Evolutionary conservation across 1,140 invertebrate genomes (phyloP), one percentile per base, ranked within the genome.

Genomic region (Melipona quadrifasciata): DNA sequence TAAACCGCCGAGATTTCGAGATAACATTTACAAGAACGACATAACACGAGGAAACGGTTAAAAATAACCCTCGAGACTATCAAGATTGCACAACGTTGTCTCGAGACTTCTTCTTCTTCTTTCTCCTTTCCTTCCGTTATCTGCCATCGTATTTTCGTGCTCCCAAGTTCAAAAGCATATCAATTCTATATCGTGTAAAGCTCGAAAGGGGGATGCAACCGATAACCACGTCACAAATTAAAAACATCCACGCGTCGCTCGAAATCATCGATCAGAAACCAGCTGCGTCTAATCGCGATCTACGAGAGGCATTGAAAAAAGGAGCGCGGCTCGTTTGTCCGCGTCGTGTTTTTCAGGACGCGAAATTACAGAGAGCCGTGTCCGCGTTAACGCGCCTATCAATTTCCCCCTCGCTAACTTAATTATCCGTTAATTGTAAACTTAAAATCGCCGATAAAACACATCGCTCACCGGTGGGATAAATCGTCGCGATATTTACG

Each of bases 351-450:
- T 51, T 51, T 65, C 75, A 16, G 39, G 8, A 47, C 39, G 47
- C 47, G n/a, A 68, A 79, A 79, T 80, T 80, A 71, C 67, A 55
- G 34, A 31, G 31, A 39, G 71, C 24, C 53, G 51, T 58, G 64
- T 51, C 34, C 51, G 31, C n/a, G 47, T 68, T 68, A 70, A 79
- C 64, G 65, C 51, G 65, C 31, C 53, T n/a, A 70, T 70, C 51
- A 80, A 80, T 80, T 68, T 68, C 14, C 16, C 39, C 27, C 64
- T 16, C 64, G 34, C 24, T 24, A 55, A 71, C 78, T 80, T 70
- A 70, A 80, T 80, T 70, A 71, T 70, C 65, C 31, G 78, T n/a
- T 80, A 71, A 80, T 71, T 71, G 67, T 51, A 39, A 79, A 31
- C 47, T 68, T 79, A 53, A 78, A 65, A 67, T 67, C 61, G 11